Conservation (phyloP, 2,888 invertebrate species). For the Magallana nippona region DNA sequence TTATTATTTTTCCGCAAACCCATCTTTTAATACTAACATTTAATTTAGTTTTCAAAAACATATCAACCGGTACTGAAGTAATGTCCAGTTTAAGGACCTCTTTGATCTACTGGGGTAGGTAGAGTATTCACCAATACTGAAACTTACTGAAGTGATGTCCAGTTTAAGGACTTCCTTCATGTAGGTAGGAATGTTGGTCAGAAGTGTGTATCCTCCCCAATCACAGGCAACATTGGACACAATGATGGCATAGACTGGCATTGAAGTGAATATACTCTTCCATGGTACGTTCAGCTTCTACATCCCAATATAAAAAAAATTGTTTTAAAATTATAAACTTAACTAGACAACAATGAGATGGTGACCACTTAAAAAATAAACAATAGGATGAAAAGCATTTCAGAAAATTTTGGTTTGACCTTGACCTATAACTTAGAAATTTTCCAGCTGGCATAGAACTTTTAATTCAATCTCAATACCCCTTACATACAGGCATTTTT, state of each 20-base stretch:
- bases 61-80: no score
- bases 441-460: no score
- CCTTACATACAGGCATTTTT: no score
- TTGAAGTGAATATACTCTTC: slow-evolving; percentile 80
- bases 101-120: background rate
- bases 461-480: no score
- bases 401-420: no score
- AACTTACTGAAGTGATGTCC: slow-evolving; percentile 76
- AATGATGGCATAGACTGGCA: slow-evolving; percentile 79
- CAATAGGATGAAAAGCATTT: no score
- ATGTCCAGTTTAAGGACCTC: background rate
- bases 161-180: slow-evolving; percentile 78
- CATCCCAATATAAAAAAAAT: slow-evolving; percentile 38
- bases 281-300: slow-evolving; percentile 81
- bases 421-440: no score
- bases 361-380: no score
- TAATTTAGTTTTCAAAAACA: no score
- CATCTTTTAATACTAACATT: no score
- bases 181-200: slow-evolving; percentile 81
- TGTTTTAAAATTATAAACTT: background rate
- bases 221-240: slow-evolving; percentile 81
- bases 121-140: background rate
- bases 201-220: slow-evolving; percentile 81
- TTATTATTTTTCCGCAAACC: no score
- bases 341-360: no score